phyloP scores from a whole-genome alignment of 2,113 vertebrate species.

The Crypturellus undulatus region DNA sequence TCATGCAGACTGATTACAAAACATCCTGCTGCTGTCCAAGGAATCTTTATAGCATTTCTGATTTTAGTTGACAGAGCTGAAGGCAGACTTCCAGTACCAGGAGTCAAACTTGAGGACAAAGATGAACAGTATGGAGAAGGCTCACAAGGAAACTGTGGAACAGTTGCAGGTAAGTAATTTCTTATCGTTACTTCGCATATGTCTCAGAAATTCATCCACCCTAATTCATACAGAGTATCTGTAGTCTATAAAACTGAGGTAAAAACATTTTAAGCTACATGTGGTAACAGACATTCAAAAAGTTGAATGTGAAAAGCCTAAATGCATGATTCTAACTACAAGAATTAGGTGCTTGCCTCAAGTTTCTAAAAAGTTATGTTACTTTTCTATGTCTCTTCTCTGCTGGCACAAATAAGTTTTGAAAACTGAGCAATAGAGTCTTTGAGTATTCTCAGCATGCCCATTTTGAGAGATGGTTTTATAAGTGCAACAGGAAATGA shows the following conservation, averaged over 20 bases:
- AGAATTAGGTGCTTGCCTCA: not conserved
- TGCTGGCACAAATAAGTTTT: not conserved
- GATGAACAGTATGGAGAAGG: conserved; percentile 99
- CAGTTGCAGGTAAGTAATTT: conserved; percentile 87
- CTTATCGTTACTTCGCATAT: not conserved
- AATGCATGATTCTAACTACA: not conserved
- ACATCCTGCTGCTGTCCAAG: not conserved
- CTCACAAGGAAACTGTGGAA: conserved; percentile 97
- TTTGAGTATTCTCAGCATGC: not conserved
- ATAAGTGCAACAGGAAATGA: not conserved
- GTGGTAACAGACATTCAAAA: not conserved
- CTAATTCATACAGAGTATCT: not conserved
- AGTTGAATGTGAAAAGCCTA: not conserved
- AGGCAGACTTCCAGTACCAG: conserved; percentile 99
- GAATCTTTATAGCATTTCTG: not conserved
- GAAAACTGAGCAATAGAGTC: not conserved
- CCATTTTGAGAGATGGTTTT: not conserved
- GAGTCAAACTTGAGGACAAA: conserved; percentile 97
- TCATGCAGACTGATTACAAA: not conserved
- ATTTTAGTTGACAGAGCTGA: conserved; percentile 92
- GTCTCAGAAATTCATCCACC: not conserved
- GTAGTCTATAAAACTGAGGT: not conserved
- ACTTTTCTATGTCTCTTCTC: not conserved
- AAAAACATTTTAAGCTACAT: accelerated
- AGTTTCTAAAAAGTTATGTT: not conserved